Evolutionary conservation across 1,140 invertebrate species (phyloP), one percentile per base, ranked within the genome.

Genomic region (Micrasema longulum): DNA sequence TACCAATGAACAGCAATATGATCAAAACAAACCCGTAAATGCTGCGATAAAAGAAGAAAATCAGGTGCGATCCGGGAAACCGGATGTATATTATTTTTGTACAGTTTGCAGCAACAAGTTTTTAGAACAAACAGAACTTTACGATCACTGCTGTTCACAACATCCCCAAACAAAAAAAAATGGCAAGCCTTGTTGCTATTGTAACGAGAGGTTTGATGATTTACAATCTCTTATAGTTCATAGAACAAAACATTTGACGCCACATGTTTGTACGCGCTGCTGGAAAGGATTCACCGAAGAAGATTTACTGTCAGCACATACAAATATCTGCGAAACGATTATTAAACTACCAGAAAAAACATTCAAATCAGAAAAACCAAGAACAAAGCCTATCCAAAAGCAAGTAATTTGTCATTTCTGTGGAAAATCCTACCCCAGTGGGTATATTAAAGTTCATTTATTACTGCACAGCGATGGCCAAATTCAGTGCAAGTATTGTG

Each of bases 401-500:
- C 41, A 12, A 48, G 23, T 64, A 14, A 64, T 64, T 38, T 85
- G 84, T 77, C 83, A 85, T 71, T 80, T 84, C 68, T 85, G 83
- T 76, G 83, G 84, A 0, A 85, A 84, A 50, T 84, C 84, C 5
- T 85, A 84, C 73, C 81, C 82, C 2, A 78, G 80, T 1, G 79
- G 80, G 1, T 85, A 85, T 65, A 84, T 85, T 36, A 77, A 80
- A 73, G 78, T 83, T 11, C 84, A 85, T 53, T 82, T 85, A 80
- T 57, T 81, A 22, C 84, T 83, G 36, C 84, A 85, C 47, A 80
- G 83, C 20, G 81, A 77, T 55, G 78, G 82, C 48, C 78, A 79
- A 1, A 85, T 83, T 69, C 79, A 79, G 35, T 85, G 84, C 74
- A 82, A 83, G 74, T 83, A 79, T 55, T 85, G 84, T 68, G 82